Base-by-base conservation (phyloP, 2,888 invertebrate species). In the Biston stratarius region DNA sequence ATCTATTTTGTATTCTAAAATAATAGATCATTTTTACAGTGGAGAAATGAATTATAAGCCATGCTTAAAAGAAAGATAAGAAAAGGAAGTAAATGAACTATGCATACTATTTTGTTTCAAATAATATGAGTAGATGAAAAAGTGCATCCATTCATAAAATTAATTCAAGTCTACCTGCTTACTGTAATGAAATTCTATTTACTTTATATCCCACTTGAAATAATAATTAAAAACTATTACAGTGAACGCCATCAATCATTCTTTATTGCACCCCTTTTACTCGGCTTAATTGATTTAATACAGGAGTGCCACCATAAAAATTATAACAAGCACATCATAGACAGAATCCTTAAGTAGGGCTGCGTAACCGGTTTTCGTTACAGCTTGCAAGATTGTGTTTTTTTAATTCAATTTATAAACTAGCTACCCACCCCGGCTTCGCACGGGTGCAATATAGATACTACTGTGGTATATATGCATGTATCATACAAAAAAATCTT, bases 151-250 rank as follows among this genome's bases (percentile, higher is more conserved):
- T 58, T 62, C 44, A 59, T 6, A 49, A 55, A 53, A 59, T 62
- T 56, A 57, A 64, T 60, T 38, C 63, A 72, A 69, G 53, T 59
- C 56, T 63, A 56, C 60, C 55, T 49, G 55, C 44, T 14, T 34
- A 55, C 49, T 56, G 49, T 45, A 67, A 48, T 48, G 53, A 58
- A 53, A 62, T 67, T 49, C 34, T 59, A 58, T 48, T 63, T 59
- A 62, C 47, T 47, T 15, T 36, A 69, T 57, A 61, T 79, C 79
- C 84, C 83, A 83, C 86, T 86, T 83, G 83, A 86, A 88, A 62
- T 82, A 83, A 84, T 90, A 90, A 91, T 91, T 91, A 88, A 89
- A 90, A 87, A 83, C 84, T 88, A 91, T 92, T 91, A 90, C 88
- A 79, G 81, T 75, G 61, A 77, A 53, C 69, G 77, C 76, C 73